Percentiles rank a stretch among this genome's conserved stretches.
Evolutionary conservation across 37 sponge, comb jelly and placozoan genomes (phyloP).

Genomic region (Beroe forskalii): DNA sequence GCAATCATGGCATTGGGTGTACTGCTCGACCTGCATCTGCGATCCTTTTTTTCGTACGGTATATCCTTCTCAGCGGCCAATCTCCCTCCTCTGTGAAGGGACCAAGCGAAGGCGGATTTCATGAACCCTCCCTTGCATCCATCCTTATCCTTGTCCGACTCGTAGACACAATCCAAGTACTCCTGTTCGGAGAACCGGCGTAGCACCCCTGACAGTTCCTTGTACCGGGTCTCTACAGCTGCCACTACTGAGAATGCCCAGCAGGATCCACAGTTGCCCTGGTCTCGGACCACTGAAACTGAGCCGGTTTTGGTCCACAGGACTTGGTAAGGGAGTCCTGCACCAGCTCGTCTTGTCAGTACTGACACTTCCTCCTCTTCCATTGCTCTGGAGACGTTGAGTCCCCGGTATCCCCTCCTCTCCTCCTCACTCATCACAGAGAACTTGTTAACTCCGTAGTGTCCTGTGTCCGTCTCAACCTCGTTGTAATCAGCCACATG

Average conservation of each 20-base stretch:
- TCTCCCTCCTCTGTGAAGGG: not conserved
- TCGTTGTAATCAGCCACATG: too few relatives aligned
- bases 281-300: not conserved
- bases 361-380: too few relatives aligned
- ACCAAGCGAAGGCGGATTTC: not conserved
- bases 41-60: not conserved
- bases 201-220: not conserved
- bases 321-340: not conserved
- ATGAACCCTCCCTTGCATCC: constrained; percentile 23
- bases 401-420: constrained; percentile 10
- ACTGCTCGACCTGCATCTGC: not conserved
- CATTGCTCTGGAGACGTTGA: constrained; percentile 32
- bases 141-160: not conserved
- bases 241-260: constrained; percentile 12
- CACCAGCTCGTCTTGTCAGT: too few relatives aligned
- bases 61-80: not conserved
- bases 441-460: constrained; percentile 26
- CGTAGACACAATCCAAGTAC: too few relatives aligned
- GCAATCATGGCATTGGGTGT: constrained; percentile 3
- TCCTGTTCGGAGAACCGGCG: too few relatives aligned
- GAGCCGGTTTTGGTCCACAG: constrained; percentile 2
- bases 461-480: not conserved
- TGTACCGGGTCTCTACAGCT: constrained; percentile 22
- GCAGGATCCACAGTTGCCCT: constrained; percentile 38
- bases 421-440: too few relatives aligned